Base-by-base conservation (phyloP, 2,888 invertebrate species). In the Melinopterus prodromus region DNA sequence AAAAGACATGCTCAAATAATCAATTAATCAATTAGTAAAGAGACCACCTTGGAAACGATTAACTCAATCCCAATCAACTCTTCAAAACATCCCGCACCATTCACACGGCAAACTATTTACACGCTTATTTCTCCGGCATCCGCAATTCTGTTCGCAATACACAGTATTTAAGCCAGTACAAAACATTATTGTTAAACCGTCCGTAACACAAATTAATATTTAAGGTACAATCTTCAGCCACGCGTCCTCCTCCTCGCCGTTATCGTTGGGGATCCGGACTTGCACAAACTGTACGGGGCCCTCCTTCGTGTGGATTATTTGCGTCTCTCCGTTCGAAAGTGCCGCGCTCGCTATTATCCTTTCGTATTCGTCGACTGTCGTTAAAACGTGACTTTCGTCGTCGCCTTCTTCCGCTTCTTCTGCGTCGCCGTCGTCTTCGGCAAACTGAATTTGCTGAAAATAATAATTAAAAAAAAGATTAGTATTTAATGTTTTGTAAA, bases 191-290 rank as follows among this genome's bases (percentile, higher is more conserved):
- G n/a, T n/a, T 78, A 77, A 78, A 2, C 12, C 6, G 7, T 35
- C 14, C 14, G n/a, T 36, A 9, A 53, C 7, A 1, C 12, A 53
- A 72, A 14, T 70, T 72, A 53, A 38, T 83, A 85, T 87, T 82
- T 88, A 86, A 26, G 89, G 86, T 71, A 90, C 87, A 77, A 90
- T 88, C 83, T 89, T 89, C 71, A 90, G 87, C 90, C 90, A 90
- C 0, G 90, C 89, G 76, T 90, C 89, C 82, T 90, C 89, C 78
- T 89, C 89, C 80, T 89, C 89, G 0, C 89, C 89, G 74, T 88
- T 86, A 71, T 88, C 88, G 79, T 88, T 88, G 0, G 89, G 89
- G 78, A 90, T 88, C 72, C 88, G 84, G 12, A 90, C 89, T 81
- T 89, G 87, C 0, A 90, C 89, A 15, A 89, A 84, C 78, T 89